These are phyloP conservation scores for Odocoileus hemionus DNA, from an alignment of 2,113 vertebrate species.

Conservation along the genomic window DNA sequence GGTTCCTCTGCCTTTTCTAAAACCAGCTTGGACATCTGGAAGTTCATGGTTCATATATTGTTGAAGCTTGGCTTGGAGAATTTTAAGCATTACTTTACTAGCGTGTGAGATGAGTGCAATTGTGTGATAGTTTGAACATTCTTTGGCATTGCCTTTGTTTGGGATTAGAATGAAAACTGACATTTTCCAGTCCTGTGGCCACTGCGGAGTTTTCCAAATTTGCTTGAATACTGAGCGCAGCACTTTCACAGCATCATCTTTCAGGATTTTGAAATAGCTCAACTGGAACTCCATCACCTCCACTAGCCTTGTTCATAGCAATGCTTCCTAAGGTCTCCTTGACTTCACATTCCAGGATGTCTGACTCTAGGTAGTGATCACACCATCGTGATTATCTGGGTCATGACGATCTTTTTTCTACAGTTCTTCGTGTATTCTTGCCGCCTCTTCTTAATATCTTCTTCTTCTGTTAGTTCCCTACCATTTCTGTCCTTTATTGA, in stretches of 20 bases:
- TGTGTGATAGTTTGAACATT: rapidly evolving
- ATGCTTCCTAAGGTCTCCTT: too few relatives aligned
- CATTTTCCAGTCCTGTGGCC: neutral
- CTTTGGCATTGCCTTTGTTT: neutral
- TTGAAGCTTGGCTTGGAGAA: neutral
- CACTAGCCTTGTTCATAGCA: neutral
- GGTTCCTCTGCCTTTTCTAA: neutral
- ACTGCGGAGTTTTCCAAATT: neutral
- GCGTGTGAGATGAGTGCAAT: neutral
- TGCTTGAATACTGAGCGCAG: neutral
- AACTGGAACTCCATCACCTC: neutral
- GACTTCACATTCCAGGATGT: neutral
- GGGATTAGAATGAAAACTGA: neutral
- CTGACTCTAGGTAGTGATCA: neutral
- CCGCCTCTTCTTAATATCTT: neutral
- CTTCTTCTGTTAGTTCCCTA: neutral
- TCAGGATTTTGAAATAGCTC: neutral
- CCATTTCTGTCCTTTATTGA: neutral
- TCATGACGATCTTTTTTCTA: neutral
- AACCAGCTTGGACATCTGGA: neutral
- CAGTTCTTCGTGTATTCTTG: neutral
- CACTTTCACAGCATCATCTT: neutral
- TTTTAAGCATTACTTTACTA: neutral
- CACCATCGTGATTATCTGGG: neutral
- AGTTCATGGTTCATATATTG: neutral